Evolutionary conservation across 1,140 invertebrate species (phyloP).

Genomic region (Pogonomyrmex californicus): DNA sequence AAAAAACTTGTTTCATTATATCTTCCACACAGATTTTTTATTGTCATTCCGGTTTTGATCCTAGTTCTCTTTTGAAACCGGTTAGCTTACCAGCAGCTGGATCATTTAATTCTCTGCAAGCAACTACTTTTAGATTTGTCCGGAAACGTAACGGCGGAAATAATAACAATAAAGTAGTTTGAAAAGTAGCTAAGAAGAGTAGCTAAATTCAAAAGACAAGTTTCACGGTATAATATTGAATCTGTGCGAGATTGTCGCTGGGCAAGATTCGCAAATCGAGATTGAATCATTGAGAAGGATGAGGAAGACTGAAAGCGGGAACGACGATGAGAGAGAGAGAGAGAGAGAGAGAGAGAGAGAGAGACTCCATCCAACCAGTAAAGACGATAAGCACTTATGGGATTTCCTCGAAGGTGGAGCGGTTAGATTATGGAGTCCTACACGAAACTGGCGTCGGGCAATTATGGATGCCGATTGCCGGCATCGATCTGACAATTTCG

Average conservation of each 20-base stretch:
- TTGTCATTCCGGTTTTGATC: constrained; percentile 27
- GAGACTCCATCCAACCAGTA: neutral
- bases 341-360: neutral
- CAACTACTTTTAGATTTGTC: neutral
- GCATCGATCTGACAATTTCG: constrained; percentile 75
- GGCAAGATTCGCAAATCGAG: constrained; percentile 61
- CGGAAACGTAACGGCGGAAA: constrained; percentile 4
- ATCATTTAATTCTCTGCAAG: constrained; percentile 15
- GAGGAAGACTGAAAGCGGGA: constrained; percentile 6
- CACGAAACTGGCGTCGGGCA: constrained; percentile 56
- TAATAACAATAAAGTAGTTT: neutral
- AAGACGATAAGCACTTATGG: constrained; percentile 51
- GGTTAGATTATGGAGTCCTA: constrained; percentile 20
- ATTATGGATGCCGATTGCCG: constrained; percentile 74
- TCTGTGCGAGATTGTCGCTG: constrained; percentile 61
- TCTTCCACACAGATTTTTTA: neutral
- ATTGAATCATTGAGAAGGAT: constrained; percentile 48
- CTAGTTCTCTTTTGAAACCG: constrained; percentile 38
- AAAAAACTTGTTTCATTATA: constrained; percentile 13
- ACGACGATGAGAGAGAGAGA: neutral
- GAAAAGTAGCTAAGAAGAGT: neutral
- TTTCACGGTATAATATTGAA: constrained; percentile 64
- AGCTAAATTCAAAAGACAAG: constrained; percentile 1
- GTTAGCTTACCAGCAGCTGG: constrained; percentile 18
- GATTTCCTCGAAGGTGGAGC: constrained; percentile 29